phyloP scores from a whole-genome alignment of 2,888 invertebrate genomes.

The Andrena flavipes region DNA sequence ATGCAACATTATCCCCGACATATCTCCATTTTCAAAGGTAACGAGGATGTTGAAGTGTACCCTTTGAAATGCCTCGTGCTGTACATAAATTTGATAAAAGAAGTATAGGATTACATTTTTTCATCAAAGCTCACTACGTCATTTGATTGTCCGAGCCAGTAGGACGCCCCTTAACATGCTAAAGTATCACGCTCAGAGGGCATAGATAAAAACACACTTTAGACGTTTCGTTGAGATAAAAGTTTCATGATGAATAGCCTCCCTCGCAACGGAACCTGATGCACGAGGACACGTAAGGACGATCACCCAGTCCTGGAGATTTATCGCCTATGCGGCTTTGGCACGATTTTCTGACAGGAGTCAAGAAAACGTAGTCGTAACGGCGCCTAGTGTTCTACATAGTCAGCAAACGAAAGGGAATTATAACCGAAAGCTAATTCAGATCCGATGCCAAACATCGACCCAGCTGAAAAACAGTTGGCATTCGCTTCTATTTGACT shows the following conservation, averaged over 20 bases:
- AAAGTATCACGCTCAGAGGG: not conserved
- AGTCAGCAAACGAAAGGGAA: slow-evolving; percentile 27
- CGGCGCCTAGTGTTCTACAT: slow-evolving; percentile 30
- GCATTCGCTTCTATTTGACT: slow-evolving; percentile 6
- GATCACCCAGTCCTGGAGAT: slow-evolving; percentile 1
- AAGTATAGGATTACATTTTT: too few species aligned
- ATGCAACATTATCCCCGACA: not conserved
- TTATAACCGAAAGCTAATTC: slow-evolving; percentile 26
- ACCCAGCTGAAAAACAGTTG: slow-evolving; percentile 12
- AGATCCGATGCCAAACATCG: slow-evolving; percentile 27
- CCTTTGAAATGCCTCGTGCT: not conserved
- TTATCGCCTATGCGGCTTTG: slow-evolving; percentile 47
- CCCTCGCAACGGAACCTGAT: not conserved
- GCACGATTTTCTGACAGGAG: slow-evolving; percentile 39
- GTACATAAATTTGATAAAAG: not conserved
- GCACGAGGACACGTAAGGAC: not conserved
- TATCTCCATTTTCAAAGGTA: not conserved
- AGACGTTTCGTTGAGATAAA: not conserved
- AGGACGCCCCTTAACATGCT: not conserved
- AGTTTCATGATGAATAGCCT: not conserved
- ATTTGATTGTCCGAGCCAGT: not conserved
- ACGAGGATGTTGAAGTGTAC: not conserved
- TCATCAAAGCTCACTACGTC: too few species aligned
- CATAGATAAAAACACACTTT: not conserved
- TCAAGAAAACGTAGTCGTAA: slow-evolving; percentile 33